A percentile compares a stretch with the other conserved stretches of the same genome.
Conservation (phyloP, 2,113 vertebrate species). For the Notechis scutatus region DNA sequence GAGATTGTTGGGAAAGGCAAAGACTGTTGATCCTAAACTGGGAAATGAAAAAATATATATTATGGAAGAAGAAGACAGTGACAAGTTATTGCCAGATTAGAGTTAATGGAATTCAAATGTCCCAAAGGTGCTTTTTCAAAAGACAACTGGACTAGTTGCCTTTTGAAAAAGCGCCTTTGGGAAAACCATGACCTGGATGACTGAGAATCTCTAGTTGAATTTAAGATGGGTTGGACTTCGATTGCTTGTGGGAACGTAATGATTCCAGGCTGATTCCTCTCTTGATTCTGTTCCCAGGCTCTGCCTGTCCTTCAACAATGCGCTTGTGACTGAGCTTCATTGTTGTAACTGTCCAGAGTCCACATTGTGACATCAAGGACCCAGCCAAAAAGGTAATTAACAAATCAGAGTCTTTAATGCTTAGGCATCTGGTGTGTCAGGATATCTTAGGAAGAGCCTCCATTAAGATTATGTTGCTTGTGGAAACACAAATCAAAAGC, state of each 20-base stretch:
- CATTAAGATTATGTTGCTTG: neutral
- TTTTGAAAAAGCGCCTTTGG: too few species aligned
- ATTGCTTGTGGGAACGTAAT: neutral
- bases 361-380: neutral
- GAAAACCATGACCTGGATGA: too few species aligned
- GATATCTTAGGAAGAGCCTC: neutral
- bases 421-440: neutral
- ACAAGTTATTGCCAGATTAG: too few species aligned
- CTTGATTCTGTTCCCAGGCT: neutral
- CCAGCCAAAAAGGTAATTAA: neutral
- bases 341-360: neutral
- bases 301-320: neutral
- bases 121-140: too few species aligned
- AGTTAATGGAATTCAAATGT: too few species aligned
- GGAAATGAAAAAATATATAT: too few species aligned
- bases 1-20: too few species aligned
- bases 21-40: too few species aligned
- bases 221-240: neutral
- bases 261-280: neutral
- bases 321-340: neutral
- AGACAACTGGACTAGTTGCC: too few species aligned
- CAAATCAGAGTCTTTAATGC: neutral
- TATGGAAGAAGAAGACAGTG: too few species aligned
- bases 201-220: neutral
- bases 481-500: neutral